Conservation (phyloP, 2,888 invertebrate species). For the Dicyrtoma fusca region DNA sequence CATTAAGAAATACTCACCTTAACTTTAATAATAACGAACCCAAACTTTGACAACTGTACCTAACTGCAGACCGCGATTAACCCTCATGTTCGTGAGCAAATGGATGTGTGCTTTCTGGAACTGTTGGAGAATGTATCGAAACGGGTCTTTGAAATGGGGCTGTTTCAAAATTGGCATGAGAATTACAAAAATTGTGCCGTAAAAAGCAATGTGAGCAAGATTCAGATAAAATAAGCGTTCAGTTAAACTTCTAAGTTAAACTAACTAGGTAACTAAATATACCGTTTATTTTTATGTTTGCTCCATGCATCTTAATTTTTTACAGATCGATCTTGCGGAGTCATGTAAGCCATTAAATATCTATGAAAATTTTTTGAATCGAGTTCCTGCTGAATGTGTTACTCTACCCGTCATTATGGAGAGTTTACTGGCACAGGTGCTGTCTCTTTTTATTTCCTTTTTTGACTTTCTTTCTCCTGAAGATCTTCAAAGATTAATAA, state of each 20-base stretch:
- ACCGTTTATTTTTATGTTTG: too few species aligned
- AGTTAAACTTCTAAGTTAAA: too few species aligned
- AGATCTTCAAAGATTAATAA: background rate
- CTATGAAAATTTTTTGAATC: slow-evolving; percentile 45
- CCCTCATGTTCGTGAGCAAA: slow-evolving; percentile 37
- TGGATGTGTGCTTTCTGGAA: slow-evolving; percentile 40
- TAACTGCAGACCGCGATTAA: too few species aligned
- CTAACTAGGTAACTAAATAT: too few species aligned
- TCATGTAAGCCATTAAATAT: slow-evolving; percentile 7
- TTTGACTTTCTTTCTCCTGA: background rate
- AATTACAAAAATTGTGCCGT: slow-evolving; percentile 29
- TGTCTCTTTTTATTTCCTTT: background rate
- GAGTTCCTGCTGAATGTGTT: slow-evolving; percentile 49
- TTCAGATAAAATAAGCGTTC: too few species aligned
- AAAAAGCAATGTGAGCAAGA: slow-evolving; percentile 13
- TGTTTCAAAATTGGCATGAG: slow-evolving; percentile 47
- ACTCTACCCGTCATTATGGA: slow-evolving; percentile 50
- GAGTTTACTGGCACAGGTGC: slow-evolving; percentile 47
- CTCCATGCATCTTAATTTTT: background rate
- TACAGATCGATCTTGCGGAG: background rate
- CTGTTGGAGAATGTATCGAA: slow-evolving; percentile 46
- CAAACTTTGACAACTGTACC: too few species aligned
- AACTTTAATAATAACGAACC: too few species aligned
- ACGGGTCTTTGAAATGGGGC: slow-evolving; percentile 49
- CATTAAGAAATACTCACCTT: too few species aligned